A percentile compares a stretch with the other conserved stretches of the same genome.
Evolutionary conservation across 2,888 invertebrate species (phyloP).

Genomic region (Drosophila mayaguana): DNA sequence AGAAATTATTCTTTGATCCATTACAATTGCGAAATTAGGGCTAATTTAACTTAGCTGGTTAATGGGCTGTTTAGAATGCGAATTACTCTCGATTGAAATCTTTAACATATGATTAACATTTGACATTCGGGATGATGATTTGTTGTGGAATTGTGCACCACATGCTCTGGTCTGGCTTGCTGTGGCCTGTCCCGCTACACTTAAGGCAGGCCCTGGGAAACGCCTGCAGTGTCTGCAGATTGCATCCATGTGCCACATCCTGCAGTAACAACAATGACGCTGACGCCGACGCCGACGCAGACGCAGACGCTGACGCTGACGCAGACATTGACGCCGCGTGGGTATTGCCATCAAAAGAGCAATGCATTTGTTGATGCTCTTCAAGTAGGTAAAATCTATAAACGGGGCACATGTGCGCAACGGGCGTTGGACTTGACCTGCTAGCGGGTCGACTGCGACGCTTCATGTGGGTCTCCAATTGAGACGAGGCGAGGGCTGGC

Average conservation of each 20-base stretch:
- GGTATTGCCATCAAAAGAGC: slow-evolving; percentile 56
- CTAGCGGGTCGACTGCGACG: slow-evolving; percentile 49
- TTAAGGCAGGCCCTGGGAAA: slow-evolving; percentile 69
- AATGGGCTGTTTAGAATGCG: not conserved
- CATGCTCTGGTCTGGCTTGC: slow-evolving; percentile 31
- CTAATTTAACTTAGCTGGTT: not conserved
- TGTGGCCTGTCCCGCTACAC: slow-evolving; percentile 54
- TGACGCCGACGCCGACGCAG: slow-evolving; percentile 30
- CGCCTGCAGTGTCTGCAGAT: slow-evolving; percentile 78
- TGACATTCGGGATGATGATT: slow-evolving; percentile 44
- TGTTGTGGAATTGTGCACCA: slow-evolving; percentile 48
- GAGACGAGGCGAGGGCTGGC: slow-evolving; percentile 8
- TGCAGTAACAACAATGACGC: slow-evolving; percentile 38
- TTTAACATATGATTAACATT: slow-evolving; percentile 57
- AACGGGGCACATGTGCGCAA: slow-evolving; percentile 41
- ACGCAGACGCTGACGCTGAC: slow-evolving; percentile 58
- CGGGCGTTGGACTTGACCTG: slow-evolving; percentile 50
- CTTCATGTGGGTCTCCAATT: slow-evolving; percentile 71
- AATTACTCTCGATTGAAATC: slow-evolving; percentile 10
- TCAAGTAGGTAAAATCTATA: slow-evolving; percentile 67
- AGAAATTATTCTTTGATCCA: not conserved
- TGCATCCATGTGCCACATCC: slow-evolving; percentile 84
- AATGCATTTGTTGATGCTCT: slow-evolving; percentile 35
- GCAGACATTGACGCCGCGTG: slow-evolving; percentile 65
- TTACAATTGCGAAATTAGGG: not conserved